These are phyloP conservation scores for Pluvianellus socialis DNA, from an alignment of 2,113 vertebrate species.

Conservation along the genomic window DNA sequence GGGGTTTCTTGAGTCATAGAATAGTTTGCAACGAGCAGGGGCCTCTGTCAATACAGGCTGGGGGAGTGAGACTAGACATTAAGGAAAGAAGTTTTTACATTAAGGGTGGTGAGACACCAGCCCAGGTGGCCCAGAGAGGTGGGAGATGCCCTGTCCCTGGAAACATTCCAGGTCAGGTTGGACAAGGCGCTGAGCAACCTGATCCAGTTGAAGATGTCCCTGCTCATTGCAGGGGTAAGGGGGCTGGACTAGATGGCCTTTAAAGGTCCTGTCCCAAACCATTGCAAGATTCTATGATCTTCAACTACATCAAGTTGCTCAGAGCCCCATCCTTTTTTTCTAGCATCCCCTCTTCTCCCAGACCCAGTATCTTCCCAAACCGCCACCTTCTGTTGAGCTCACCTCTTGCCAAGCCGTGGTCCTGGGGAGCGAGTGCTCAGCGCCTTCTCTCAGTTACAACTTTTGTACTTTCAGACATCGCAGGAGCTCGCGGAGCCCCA, in stretches of 20 bases:
- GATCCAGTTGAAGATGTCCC: background rate
- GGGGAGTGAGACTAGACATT: background rate
- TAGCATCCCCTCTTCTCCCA: too few species aligned
- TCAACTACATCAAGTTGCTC: background rate
- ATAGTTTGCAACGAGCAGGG: too few species aligned
- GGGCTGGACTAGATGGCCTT: too few species aligned
- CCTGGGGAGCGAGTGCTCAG: rapidly evolving
- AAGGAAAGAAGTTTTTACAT: background rate
- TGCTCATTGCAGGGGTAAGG: too few species aligned
- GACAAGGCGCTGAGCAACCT: background rate
- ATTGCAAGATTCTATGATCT: too few species aligned
- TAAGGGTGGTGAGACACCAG: too few species aligned
- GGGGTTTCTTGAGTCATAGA: too few species aligned
- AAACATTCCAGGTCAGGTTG: background rate
- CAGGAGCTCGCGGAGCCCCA: background rate
- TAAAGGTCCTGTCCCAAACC: too few species aligned
- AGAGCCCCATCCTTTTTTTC: background rate
- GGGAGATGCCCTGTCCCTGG: background rate
- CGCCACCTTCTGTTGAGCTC: background rate
- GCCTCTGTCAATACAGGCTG: too few species aligned
- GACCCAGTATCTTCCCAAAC: background rate
- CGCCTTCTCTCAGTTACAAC: background rate
- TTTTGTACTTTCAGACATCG: rapidly evolving
- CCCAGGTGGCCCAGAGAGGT: background rate
- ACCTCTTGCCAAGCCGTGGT: rapidly evolving